A percentile compares a stretch with the other conserved stretches of the same genome.
phyloP scores from a whole-genome alignment of 2,888 invertebrate genomes.

The Pterostichus madidus region DNA sequence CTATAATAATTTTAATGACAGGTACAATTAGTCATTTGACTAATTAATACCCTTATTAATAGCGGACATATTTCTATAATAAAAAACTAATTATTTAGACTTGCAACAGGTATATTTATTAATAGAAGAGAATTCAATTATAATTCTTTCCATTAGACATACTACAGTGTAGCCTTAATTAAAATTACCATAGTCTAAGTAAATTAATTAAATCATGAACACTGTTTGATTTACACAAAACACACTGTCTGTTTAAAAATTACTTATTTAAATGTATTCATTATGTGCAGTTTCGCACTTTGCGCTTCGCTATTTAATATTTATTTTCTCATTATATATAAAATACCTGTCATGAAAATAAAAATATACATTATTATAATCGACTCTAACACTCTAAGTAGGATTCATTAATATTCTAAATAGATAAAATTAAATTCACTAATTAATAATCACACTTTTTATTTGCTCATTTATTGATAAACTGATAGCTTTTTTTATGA shows the following conservation, averaged over 20 bases:
- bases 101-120: conserved; percentile 58
- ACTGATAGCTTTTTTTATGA: too few relatives aligned
- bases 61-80: conserved; percentile 57
- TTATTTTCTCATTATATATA: conserved; percentile 28
- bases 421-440: background rate
- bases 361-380: conserved; percentile 32
- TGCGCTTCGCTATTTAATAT: conserved; percentile 26
- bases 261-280: conserved; percentile 52
- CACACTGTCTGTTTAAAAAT: conserved; percentile 31
- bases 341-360: conserved; percentile 34
- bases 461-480: too few relatives aligned
- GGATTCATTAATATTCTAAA: background rate
- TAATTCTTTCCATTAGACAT: conserved; percentile 36
- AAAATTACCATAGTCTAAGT: conserved; percentile 40
- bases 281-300: conserved; percentile 32
- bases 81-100: conserved; percentile 58
- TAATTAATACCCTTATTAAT: conserved; percentile 61
- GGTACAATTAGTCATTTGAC: conserved; percentile 55
- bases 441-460: too few relatives aligned
- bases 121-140: conserved; percentile 56
- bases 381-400: background rate
- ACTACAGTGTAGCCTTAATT: conserved; percentile 43
- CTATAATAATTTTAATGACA: conserved; percentile 65
- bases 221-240: conserved; percentile 46
- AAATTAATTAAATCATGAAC: conserved; percentile 47